A percentile compares a stretch with the other conserved stretches of the same genome.
Evolutionary conservation across 2,113 vertebrate species (phyloP).

Genomic region (Calyptomena viridis): DNA sequence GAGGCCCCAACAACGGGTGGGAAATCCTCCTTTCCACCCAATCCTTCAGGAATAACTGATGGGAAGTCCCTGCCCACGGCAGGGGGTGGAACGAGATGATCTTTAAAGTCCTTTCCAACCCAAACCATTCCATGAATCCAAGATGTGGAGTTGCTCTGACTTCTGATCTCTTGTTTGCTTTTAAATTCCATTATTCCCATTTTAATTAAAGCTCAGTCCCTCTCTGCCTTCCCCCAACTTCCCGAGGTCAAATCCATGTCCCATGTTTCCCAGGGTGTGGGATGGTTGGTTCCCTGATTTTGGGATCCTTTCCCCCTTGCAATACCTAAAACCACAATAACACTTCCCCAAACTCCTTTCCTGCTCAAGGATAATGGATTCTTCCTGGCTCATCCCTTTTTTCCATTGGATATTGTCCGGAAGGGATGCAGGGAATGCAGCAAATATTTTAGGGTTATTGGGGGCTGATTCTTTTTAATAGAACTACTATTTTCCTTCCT

Average conservation of each 20-base stretch:
- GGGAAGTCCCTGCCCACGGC: background rate
- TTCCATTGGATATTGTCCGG: background rate
- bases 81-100: background rate
- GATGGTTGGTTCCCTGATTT: background rate
- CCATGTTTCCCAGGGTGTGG: accelerated
- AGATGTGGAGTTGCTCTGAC: background rate
- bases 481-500: background rate
- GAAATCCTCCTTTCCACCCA: background rate
- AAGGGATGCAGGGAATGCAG: background rate
- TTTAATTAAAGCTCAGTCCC: background rate
- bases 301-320: background rate
- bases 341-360: background rate
- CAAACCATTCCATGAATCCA: background rate
- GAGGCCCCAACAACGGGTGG: background rate
- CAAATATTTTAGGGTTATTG: background rate
- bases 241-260: background rate
- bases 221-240: background rate
- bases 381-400: background rate
- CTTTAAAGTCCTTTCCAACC: background rate
- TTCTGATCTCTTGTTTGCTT: background rate
- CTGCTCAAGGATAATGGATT: background rate
- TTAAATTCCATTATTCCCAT: background rate
- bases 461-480: background rate
- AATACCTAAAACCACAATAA: background rate
- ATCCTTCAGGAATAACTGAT: background rate